Percentiles rank a stretch among this genome's conserved stretches.
These are phyloP conservation scores for Drosophila kambysellisi DNA, from an alignment of 2,888 invertebrate genomes.

Conservation along the genomic window DNA sequence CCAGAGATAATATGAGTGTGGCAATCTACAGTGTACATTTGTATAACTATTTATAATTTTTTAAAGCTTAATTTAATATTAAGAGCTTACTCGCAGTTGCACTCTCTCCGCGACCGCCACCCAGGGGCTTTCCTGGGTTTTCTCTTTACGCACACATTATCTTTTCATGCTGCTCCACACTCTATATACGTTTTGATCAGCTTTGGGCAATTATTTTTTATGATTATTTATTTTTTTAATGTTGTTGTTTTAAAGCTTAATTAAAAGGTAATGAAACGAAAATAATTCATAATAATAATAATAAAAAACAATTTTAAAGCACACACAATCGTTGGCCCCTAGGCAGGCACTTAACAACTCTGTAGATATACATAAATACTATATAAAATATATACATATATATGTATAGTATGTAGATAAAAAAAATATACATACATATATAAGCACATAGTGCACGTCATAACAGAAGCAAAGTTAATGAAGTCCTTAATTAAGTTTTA, in stretches of 20 bases:
- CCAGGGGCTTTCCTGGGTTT: background rate
- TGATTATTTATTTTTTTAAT: slow-evolving; percentile 54
- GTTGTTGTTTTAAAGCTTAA: slow-evolving; percentile 63
- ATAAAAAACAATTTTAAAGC: slow-evolving; percentile 23
- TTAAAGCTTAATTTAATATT: slow-evolving; percentile 5
- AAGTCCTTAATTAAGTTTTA: slow-evolving; percentile 75
- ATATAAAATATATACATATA: background rate
- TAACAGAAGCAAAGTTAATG: slow-evolving; percentile 67
- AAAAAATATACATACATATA: background rate
- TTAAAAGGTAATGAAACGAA: slow-evolving; percentile 66
- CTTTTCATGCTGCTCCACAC: background rate
- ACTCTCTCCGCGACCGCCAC: too few species aligned
- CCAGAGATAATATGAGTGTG: background rate
- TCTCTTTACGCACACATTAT: background rate
- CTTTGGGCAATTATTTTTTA: slow-evolving; percentile 19
- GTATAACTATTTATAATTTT: background rate
- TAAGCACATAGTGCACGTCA: slow-evolving; percentile 15
- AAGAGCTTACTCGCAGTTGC: slow-evolving; percentile 5
- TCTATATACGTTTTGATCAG: slow-evolving; percentile 18
- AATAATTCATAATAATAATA: slow-evolving; percentile 60
- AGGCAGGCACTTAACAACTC: slow-evolving; percentile 19
- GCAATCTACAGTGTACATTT: background rate
- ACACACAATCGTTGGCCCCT: slow-evolving; percentile 20
- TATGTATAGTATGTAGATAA: background rate
- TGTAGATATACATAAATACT: slow-evolving; percentile 12